Conservation (phyloP, 2,113 vertebrate species). For the Esox niger region DNA sequence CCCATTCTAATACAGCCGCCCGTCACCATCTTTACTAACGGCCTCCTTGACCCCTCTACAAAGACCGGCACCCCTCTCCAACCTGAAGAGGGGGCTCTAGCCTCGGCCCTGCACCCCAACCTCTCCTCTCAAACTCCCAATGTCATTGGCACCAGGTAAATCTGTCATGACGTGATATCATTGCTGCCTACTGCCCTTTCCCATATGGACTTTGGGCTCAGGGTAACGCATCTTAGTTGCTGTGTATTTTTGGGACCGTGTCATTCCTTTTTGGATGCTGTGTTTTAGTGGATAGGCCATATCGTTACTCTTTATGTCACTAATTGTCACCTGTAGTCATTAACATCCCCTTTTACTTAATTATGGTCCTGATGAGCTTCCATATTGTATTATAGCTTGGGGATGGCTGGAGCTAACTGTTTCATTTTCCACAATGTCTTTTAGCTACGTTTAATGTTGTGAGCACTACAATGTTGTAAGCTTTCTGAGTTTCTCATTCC, state of each 20-base stretch:
- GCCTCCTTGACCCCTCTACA: constrained; percentile 71
- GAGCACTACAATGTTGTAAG: too few relatives aligned
- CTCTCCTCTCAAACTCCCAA: constrained; percentile 68
- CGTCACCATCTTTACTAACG: constrained; percentile 72
- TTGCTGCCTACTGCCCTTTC: not conserved
- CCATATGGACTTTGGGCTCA: not conserved
- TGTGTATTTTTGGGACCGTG: not conserved
- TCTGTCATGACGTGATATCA: not conserved
- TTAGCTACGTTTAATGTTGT: too few relatives aligned
- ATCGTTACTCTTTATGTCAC: not conserved
- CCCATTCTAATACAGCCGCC: constrained; percentile 68
- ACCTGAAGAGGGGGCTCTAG: constrained; percentile 53
- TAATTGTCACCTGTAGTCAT: not conserved
- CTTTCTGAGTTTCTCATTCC: too few relatives aligned
- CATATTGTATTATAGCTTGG: too few relatives aligned
- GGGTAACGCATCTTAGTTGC: constrained; percentile 5
- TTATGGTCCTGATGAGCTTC: not conserved
- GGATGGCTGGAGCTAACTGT: too few relatives aligned
- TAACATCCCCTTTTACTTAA: not conserved
- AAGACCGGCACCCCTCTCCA: constrained; percentile 64
- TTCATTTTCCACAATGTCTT: too few relatives aligned
- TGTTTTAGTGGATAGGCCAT: not conserved
- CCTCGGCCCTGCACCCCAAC: constrained; percentile 45
- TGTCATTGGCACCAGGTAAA: constrained; percentile 48
- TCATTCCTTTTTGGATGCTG: not conserved